Base-by-base conservation (phyloP, 2,888 invertebrate genomes). In the Elaeidobius kamerunicus region DNA sequence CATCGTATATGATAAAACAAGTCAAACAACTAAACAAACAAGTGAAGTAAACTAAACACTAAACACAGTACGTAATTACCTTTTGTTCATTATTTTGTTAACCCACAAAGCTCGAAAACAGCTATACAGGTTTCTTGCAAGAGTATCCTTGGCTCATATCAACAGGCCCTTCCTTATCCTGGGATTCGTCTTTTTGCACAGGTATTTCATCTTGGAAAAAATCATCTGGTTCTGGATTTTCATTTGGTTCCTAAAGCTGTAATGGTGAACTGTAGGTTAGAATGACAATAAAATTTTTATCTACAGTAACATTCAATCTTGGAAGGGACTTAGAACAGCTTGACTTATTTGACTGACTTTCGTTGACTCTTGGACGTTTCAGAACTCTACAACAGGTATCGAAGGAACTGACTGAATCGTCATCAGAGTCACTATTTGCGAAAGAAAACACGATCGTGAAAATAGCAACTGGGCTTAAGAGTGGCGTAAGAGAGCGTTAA, bases 81-180 rank as follows among this genome's bases (percentile, higher is more conserved):
- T 55, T 19, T 45, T 47, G 14, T 55, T 27, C 47, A 55, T 54
- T 35, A 59, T 49, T 18, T 56, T 38, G 20, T 52, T 45, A 52
- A 52, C 52, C 30, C 54, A 35, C 41, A 55, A 20, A 11, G 55
- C n/a, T 4, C 34, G 34, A 12, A 44, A 44, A 44, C 44, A 44
- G 28, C 15, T 44, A 44, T 34, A 43, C 12, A 32, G 34, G 34
- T 14, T 19, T n/a, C 18, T 2, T 44, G 34, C 35, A 44, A 11
- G 34, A 34, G 9, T 44, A 34, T 34, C 34, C 34, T 34, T 18
- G 34, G 35, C 19, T 9, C 28, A 4, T 16, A 43, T 9, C 34
- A 11, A 14, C 43, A 12, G 16, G 11, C n/a, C 18, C 16, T 16
- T 44, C 19, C 32, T 44, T 17, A 16, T 28, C 23, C 28, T 14